Conservation (phyloP, 1,140 invertebrate species). For the Triops longicaudatus region DNA sequence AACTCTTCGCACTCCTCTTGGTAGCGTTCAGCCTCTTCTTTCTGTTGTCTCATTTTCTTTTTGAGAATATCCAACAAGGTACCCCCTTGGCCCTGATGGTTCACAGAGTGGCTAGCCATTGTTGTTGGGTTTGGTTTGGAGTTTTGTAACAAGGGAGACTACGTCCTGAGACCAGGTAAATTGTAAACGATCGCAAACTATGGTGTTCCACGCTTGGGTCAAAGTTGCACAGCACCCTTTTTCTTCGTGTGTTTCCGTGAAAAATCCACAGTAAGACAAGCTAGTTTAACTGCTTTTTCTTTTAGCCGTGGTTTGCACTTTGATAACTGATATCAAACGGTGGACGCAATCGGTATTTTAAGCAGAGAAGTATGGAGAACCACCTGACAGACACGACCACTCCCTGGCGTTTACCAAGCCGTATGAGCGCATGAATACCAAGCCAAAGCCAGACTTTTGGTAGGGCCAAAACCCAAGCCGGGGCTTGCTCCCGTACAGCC, state of each 20-base stretch:
- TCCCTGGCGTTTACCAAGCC: conserved; percentile 1
- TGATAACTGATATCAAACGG: not conserved
- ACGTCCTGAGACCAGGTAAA: too few relatives aligned
- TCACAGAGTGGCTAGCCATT: conserved; percentile 5
- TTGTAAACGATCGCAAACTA: too few relatives aligned
- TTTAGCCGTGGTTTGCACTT: not conserved
- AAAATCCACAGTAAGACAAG: too few relatives aligned
- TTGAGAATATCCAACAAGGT: conserved; percentile 90
- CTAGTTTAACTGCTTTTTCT: too few relatives aligned
- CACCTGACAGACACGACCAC: conserved; percentile 13
- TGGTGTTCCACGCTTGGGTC: not conserved
- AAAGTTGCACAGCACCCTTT: not conserved
- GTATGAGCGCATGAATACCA: not conserved
- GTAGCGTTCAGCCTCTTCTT: conserved; percentile 95
- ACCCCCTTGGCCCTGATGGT: conserved; percentile 51
- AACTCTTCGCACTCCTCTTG: conserved; percentile 90
- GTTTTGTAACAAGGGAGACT: too few relatives aligned
- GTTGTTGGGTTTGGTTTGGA: not conserved
- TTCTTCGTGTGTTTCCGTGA: too few relatives aligned
- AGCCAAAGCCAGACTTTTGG: not conserved
- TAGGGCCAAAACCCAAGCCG: not conserved
- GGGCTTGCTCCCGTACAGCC: not conserved
- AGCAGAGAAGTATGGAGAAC: not conserved
- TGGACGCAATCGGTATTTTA: not conserved
- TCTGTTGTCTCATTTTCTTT: conserved; percentile 98